phyloP scores from a whole-genome alignment of 2,888 invertebrate species.

The Sarcophaga variegata region DNA sequence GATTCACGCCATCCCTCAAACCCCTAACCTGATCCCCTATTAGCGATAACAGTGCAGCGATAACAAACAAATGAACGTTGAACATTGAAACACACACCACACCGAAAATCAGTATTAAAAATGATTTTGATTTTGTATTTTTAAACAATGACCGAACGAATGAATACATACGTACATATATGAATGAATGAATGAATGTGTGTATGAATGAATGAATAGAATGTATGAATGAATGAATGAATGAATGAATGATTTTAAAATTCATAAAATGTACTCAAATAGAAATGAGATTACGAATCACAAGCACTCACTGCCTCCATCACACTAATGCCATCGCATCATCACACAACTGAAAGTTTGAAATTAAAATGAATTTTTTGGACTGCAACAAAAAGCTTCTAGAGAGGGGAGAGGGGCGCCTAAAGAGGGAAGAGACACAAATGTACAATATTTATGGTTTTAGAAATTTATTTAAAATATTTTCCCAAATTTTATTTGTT shows the following conservation, averaged over 20 bases:
- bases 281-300: conserved; percentile 61
- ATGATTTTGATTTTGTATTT: conserved; percentile 43
- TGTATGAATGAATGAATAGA: conserved; percentile 47
- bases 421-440: too few species aligned
- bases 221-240: not conserved
- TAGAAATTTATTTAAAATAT: too few species aligned
- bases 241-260: conserved; percentile 57
- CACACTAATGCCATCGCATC: not conserved
- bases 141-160: conserved; percentile 29
- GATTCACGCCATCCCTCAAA: not conserved
- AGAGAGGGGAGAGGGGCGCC: not conserved
- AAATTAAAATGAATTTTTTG: not conserved
- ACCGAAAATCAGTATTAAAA: conserved; percentile 44
- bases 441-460: too few species aligned
- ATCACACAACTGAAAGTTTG: not conserved
- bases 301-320: not conserved
- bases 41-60: not conserved
- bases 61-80: not conserved
- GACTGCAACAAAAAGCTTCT: not conserved
- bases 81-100: conserved; percentile 6
- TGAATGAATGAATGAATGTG: conserved; percentile 38
- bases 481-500: too few species aligned
- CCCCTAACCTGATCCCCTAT: not conserved
- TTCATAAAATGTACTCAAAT: conserved; percentile 57
- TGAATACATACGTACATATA: not conserved